Evolutionary conservation across 2,888 invertebrate species (phyloP).

Genomic region (Ornithoptera priamus): DNA sequence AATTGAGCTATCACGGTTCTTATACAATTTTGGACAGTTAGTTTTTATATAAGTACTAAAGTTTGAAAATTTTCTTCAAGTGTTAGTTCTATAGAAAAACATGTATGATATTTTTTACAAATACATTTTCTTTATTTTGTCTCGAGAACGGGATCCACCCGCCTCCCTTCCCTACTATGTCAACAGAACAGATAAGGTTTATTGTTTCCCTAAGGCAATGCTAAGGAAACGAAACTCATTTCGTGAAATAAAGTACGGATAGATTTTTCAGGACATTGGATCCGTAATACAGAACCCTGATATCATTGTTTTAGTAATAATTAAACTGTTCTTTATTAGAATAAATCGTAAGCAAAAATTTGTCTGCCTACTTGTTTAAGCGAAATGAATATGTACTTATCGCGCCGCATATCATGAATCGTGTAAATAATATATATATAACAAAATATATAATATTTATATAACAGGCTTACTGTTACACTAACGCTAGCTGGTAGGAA

Average conservation of each 20-base stretch:
- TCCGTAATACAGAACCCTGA: neutral
- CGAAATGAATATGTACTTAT: neutral
- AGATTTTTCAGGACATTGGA: slow-evolving; percentile 20
- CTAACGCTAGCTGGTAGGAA: too few relatives aligned
- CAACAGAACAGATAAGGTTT: slow-evolving; percentile 20
- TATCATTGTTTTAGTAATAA: slow-evolving; percentile 5
- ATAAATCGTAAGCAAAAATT: neutral
- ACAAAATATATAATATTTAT: too few relatives aligned
- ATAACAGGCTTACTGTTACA: too few relatives aligned
- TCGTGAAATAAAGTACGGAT: slow-evolving; percentile 20
- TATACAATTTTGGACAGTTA: too few relatives aligned
- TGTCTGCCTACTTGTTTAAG: neutral
- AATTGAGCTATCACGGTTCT: too few relatives aligned
- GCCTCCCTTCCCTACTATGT: slow-evolving; percentile 3
- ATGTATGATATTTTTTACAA: neutral
- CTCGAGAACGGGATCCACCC: neutral
- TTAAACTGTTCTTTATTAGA: neutral
- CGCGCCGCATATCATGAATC: too few relatives aligned
- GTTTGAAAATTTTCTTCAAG: too few relatives aligned
- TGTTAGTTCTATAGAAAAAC: too few relatives aligned
- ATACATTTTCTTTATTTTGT: neutral
- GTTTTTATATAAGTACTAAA: too few relatives aligned
- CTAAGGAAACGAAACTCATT: slow-evolving; percentile 19
- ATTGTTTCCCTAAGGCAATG: slow-evolving; percentile 16
- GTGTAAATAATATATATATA: too few relatives aligned